Evolutionary conservation across 2,797 vertebrate genomes (phyloP).

Genomic region (Schizothorax lantsangensis): DNA sequence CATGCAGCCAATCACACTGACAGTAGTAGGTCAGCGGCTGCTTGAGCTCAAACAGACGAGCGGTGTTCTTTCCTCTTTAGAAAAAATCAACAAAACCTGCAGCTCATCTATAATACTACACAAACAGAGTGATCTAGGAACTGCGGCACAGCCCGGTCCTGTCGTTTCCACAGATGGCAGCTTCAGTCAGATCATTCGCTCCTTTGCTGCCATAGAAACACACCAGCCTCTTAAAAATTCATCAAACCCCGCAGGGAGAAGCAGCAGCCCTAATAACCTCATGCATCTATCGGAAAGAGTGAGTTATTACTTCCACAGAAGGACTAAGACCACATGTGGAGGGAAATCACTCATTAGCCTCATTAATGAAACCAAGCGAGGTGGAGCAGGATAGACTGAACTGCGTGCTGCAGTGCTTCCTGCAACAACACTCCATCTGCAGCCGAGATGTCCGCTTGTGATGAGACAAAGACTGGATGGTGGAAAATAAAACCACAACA

Average conservation of each 20-base stretch:
- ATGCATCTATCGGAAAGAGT: slow-evolving; percentile 11
- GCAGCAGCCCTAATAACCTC: slow-evolving; percentile 21
- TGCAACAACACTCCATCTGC: background rate
- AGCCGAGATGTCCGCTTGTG: background rate
- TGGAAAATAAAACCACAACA: background rate
- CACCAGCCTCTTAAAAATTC: slow-evolving; percentile 50
- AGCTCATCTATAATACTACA: slow-evolving; percentile 19
- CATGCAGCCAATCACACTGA: slow-evolving; percentile 37
- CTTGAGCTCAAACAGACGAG: background rate
- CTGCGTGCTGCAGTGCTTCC: background rate
- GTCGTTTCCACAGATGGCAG: slow-evolving; percentile 39
- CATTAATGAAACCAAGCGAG: background rate
- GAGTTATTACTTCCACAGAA: slow-evolving; percentile 25
- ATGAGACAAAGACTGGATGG: background rate
- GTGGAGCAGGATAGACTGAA: background rate
- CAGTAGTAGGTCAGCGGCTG: slow-evolving; percentile 49
- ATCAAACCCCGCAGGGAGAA: slow-evolving; percentile 47
- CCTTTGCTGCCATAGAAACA: slow-evolving; percentile 49
- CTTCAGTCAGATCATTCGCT: slow-evolving; percentile 33
- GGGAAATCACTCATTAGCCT: slow-evolving; percentile 28
- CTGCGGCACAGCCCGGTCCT: background rate
- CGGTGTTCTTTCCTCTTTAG: background rate
- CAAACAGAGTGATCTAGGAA: slow-evolving; percentile 41
- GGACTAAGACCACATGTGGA: slow-evolving; percentile 26
- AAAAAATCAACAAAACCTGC: background rate